Evolutionary conservation across 2,888 invertebrate species (phyloP), one percentile per base, ranked within the genome.

Genomic region (Hermaeophaga mercurialis): DNA sequence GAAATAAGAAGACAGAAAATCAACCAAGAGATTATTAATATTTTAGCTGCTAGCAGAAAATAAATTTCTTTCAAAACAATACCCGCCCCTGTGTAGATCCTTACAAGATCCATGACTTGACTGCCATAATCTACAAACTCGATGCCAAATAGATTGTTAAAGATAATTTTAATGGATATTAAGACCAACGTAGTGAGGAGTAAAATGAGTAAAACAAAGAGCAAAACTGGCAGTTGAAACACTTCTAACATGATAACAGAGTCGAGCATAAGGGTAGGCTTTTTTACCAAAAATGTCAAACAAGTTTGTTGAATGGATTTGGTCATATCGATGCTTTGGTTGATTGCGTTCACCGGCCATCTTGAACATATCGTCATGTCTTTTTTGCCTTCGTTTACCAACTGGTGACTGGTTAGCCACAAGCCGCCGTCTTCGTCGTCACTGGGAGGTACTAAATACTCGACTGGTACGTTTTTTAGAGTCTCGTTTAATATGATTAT

Each of bases 251-350:
- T 54, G 39, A 70, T 67, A 3, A 66, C 64, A 14, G 41, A 41
- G 11, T 62, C 50, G 3, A 70, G 68, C n/a, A 70, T 43, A n/a
- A 66, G 54, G 17, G 48, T 49, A 2, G 73, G 70, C 61, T 70
- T 72, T 9, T 67, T 72, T 2, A 69, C 70, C 17, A 71, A 56
- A 59, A 71, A 72, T 0, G 70, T 70, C 4, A 62, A 47, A 56
- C 70, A 71, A 11, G 57, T 48, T 59, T 66, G 67, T 0, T 59
- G 49, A 19, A 64, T 64, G 2, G 68, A 64, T 24, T 65, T 61
- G 1, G 66, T 64, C 15, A 59, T 54, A 52, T 69, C 70, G 0
- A 58, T 8, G 6, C 48, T 41, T n/a, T 39, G 54, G 4, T 43
- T 8, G 3, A 36, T 17, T 5, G 45, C 7, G 28, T 11, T 46